Percentiles rank a stretch among this genome's conserved stretches.
Conservation (phyloP, 2,888 invertebrate genomes). For the Anthophora plumipes region DNA sequence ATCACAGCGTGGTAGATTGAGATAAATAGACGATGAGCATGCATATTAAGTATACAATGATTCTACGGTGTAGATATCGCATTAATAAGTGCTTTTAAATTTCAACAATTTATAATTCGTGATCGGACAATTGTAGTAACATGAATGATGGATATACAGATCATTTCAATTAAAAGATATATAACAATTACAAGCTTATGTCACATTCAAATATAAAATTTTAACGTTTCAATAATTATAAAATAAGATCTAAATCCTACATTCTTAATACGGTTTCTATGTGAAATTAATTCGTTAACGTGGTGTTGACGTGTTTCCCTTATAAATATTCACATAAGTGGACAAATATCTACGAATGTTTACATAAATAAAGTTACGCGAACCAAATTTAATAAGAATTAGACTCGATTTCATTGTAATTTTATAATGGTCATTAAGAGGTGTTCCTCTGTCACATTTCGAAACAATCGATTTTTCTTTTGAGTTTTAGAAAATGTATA, state of each 20-base stretch:
- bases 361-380: too few relatives aligned
- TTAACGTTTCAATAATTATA: too few relatives aligned
- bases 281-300: background rate
- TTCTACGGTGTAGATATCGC: constrained; percentile 8
- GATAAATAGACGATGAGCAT: constrained; percentile 52
- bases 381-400: too few relatives aligned
- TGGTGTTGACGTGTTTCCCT: background rate
- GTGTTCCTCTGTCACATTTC: too few relatives aligned
- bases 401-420: background rate
- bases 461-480: too few relatives aligned
- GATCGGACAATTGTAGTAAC: background rate
- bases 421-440: too few relatives aligned
- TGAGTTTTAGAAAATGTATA: too few relatives aligned
- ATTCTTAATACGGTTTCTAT: too few relatives aligned
- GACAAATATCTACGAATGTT: background rate
- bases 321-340: background rate
- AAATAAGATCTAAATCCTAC: too few relatives aligned
- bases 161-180: background rate
- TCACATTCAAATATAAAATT: too few relatives aligned
- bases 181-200: background rate
- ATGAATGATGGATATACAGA: too few relatives aligned
- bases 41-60: constrained; percentile 52
- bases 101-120: constrained; percentile 15
- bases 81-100: constrained; percentile 27
- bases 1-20: constrained; percentile 41